These are phyloP conservation scores for Pseudorectes ferrugineus DNA, from an alignment of 2,113 vertebrate species.

Conservation along the genomic window DNA sequence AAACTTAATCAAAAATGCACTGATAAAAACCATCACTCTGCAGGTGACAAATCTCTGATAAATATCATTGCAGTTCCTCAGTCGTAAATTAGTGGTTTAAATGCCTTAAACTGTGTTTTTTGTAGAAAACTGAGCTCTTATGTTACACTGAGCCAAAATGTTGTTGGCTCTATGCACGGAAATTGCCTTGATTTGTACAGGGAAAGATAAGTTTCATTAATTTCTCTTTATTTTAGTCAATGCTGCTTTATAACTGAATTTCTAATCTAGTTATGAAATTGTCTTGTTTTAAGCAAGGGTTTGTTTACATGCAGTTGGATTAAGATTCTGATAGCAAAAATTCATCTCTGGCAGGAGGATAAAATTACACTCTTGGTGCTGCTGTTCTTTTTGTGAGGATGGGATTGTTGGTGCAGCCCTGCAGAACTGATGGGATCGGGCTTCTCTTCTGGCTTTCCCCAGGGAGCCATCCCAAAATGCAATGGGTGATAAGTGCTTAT, in stretches of 20 bases:
- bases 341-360: neutral
- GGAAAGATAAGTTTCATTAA: neutral
- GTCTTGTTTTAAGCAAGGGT: neutral
- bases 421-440: rapidly evolving
- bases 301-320: neutral
- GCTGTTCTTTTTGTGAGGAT: neutral
- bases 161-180: neutral
- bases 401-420: neutral
- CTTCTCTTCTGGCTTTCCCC: neutral
- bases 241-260: neutral
- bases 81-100: neutral
- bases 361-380: rapidly evolving
- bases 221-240: neutral
- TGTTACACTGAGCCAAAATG: neutral
- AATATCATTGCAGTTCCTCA: neutral
- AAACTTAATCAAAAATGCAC: neutral
- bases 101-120: neutral
- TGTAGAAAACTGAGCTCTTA: neutral
- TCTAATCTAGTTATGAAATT: neutral
- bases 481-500: neutral
- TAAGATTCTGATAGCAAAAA: neutral
- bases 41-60: neutral
- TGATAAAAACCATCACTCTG: neutral
- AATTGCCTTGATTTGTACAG: neutral
- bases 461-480: neutral